Evolutionary conservation across 1,140 invertebrate genomes (phyloP), one percentile per base, ranked within the genome.

Genomic region (Drosophila tristis): DNA sequence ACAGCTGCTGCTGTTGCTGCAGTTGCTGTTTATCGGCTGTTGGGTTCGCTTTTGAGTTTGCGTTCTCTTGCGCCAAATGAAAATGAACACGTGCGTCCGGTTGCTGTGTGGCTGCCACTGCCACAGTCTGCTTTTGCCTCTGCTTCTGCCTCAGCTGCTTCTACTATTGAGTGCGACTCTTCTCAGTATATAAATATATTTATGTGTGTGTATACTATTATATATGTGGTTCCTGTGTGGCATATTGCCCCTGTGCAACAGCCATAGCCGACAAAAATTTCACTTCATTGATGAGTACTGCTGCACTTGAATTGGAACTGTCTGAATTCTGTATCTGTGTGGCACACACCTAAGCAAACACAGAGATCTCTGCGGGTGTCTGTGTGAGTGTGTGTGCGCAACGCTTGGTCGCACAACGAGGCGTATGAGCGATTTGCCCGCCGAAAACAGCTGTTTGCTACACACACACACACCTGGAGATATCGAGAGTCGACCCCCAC

Each of bases 1-100:
- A 45, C 57, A 60, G 56, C 43, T 60, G 65, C 43, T 57, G 55
- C 25, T 57, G 55, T 45, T 58, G 43, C n/a, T n/a, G n/a, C 4
- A 47, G 61, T 55, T 77, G 65, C 81, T 87, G 78, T 86, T 87
- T 86, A 86, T 87, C 81, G 82, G 9, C 81, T 75, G 82, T 81
- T 86, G 74, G 58, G 70, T 76, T 77, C 74, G 78, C 82, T 4
- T 39, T 39, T 39, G 35, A 11, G 11, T 39, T 39, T 39, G 35
- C 35, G 35, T 39, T 39, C 35, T 39, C 35, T 39, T 82, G 81
- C 82, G 82, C 81, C 81, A 86, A 86, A 86, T 89, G 82, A 87
- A 87, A 87, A 87, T 89, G 82, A 87, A 87, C 82, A 87, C 82
- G 82, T 87, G 82, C 82, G 82, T 87, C 82, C 82, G 82, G 82